Evolutionary conservation across 2,113 vertebrate genomes (phyloP), one percentile per base, ranked within the genome.

Genomic region (Trogon surrucura): DNA sequence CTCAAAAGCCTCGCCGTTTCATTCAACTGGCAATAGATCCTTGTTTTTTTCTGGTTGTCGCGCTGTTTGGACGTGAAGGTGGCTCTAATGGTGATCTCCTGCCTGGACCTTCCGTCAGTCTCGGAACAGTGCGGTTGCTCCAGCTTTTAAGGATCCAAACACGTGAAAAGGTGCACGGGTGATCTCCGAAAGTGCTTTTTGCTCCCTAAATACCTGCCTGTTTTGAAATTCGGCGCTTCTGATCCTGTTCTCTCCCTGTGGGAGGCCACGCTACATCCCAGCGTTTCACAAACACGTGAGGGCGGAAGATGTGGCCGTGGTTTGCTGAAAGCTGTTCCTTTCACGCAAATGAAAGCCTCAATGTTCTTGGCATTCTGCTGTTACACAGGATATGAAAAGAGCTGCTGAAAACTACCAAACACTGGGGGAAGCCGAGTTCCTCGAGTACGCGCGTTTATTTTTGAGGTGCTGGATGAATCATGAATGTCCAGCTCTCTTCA

Each of bases 361-460:
- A 17, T 58, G 45, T 64, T 84, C 44, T 80, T 62, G 73, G 23
- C 8, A 2, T 82, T 44, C 44, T 56, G 48, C 30, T 67, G 3
- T 69, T 57, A 5, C 1, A 8, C 5, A 29, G 65, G 53, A 27
- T 58, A 19, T 32, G 60, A 57, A 61, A 64, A 79, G 54, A 82
- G 65, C 44, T 74, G 6, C 80, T 81, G 60, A 66, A 57, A 67
- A 62, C 6, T 36, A 53, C 16, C 16, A 20, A 29, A 80, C 29
- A 16, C 11, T 26, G 48, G 27, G 12, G 18, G 60, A 78, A 64
- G 50, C 45, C 54, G 45, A 54, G 27, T n/a, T 65, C 62, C 27
- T 87, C 0, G 3, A 58, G 32, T 53, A 38, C 1, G 0, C 10
- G 18, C 16, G 2, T 88, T 80, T 50, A 25, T 64, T 62, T 41